Evolutionary conservation across 2,797 vertebrate species (phyloP), one percentile per base, ranked within the genome.

Genomic region (Pseudopleuronectes americanus): DNA sequence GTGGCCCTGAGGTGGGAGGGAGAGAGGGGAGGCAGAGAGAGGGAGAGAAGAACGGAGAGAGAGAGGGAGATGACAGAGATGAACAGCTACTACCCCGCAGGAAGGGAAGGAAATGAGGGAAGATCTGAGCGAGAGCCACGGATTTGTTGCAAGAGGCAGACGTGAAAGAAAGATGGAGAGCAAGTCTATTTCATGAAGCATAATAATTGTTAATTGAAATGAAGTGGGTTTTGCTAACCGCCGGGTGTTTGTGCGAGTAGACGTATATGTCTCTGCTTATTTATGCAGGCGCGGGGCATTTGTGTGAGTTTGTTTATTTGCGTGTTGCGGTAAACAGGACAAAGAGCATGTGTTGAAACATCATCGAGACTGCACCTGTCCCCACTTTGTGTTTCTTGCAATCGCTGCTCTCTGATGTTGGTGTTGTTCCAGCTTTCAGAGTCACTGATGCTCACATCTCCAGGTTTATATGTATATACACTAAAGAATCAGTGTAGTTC

Each of bases 1-100:
- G 90, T 90, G 90, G 90, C 89, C 92, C 90, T 84, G 86, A 86
- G 90, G 90, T 87, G 85, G 84, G 88, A 85, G 84, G 75, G 74
- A 70, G 77, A 60, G 70, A 67, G 64, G 64, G 60, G 64, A 74
- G 36, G 71, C 58, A 70, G 72, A 52, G 67, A 74, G 80, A 76
- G 62, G 83, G 6, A 60, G 33, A 58, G 13, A 80, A 72, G 77
- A 59, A 83, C 7, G 8, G 47, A 59, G 17, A 76, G 17, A 76
- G 65, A 74, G 77, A 58, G 76, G 83, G 84, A 87, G 83, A 91
- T 86, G 85, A 91, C 87, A 89, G 66, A 90, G 87, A 86, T 87
- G 88, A 91, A 90, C 77, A 87, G 86, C 88, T 87, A 83, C 75
- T 89, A 80, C 80, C 80, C 89, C 36, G 79, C 76, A 87, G 87